A percentile compares a stretch with the other conserved stretches of the same genome.
phyloP scores from a whole-genome alignment of 2,113 vertebrate species.

The Otocyon megalotis region DNA sequence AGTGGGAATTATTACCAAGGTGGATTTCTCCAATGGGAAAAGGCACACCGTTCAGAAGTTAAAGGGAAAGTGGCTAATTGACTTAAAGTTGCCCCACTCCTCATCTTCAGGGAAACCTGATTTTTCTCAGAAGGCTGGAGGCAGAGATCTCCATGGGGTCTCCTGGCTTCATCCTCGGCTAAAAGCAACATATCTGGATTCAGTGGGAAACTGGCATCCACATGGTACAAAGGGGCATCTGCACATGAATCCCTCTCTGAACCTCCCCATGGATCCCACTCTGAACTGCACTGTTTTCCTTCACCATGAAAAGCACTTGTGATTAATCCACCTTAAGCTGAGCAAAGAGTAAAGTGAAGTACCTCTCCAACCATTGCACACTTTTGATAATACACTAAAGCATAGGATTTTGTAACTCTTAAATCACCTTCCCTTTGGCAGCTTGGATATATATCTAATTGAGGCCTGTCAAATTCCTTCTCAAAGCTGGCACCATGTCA shows the following conservation, averaged over 20 bases:
- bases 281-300: background rate
- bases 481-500: conserved; percentile 65
- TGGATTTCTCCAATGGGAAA: background rate
- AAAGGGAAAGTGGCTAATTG: background rate
- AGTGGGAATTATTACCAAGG: background rate
- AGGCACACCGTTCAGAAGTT: background rate
- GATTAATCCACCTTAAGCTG: background rate
- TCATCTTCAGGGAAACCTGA: background rate
- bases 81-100: background rate
- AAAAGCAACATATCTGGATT: background rate
- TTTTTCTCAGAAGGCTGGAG: background rate
- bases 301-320: background rate
- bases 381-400: conserved; percentile 46
- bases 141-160: background rate
- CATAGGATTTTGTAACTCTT: conserved; percentile 54
- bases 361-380: background rate
- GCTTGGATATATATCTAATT: conserved; percentile 33
- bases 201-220: background rate
- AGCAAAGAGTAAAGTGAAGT: background rate
- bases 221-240: background rate
- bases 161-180: background rate
- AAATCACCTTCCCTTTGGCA: conserved; percentile 61
- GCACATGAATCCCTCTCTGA: background rate
- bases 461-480: conserved; percentile 60
- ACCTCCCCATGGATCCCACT: background rate